Base-by-base conservation (phyloP, 1,140 invertebrate species). In the Zaprionus inermis region DNA sequence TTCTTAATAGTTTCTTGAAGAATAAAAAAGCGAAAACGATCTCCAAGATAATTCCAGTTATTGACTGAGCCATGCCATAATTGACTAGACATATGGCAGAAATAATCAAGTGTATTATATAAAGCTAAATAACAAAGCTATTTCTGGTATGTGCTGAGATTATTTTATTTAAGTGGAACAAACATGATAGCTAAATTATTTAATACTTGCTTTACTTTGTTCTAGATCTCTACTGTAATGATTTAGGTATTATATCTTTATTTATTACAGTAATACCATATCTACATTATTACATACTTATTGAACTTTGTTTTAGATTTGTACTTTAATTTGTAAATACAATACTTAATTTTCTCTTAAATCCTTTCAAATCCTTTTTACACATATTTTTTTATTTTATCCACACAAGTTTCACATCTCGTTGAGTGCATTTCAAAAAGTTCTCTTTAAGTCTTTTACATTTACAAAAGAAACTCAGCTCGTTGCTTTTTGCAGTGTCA, bases 131-230 rank as follows among this genome's bases (percentile, higher is more conserved):
- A 9, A 49, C 18, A 49, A 20, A 22, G 20, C 0, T 49, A 49
- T 12, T 49, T 22, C 44, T 49, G 44, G 44, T 49, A 22, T 49
- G 44, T 49, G 20, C 44, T 22, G 44, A 49, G 44, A 49, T 49
- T 22, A 12, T 12, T 22, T 49, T 22, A 22, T 49, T 44, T 44
- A 44, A 44, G 7, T 44, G 38, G n/a, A 16, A 44, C 38, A 44
- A 18, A 44, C 2, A 41, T 6, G n/a, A 6, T 6, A 41, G 6
- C 2, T 9, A 16, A 16, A 7, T 16, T 9, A 41, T 41, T 1
- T 5, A 41, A 6, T n/a, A 38, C 14, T 6, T n/a, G 2, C 0
- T 1, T 1, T n/a, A 16, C 7, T 10, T 16, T 44, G 7, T 44
- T 9, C 38, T 16, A 16, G 6, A 44, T 44, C 5, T 44, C n/a